phyloP scores from a whole-genome alignment of 2,888 invertebrate genomes.

The Galeruca laticollis region DNA sequence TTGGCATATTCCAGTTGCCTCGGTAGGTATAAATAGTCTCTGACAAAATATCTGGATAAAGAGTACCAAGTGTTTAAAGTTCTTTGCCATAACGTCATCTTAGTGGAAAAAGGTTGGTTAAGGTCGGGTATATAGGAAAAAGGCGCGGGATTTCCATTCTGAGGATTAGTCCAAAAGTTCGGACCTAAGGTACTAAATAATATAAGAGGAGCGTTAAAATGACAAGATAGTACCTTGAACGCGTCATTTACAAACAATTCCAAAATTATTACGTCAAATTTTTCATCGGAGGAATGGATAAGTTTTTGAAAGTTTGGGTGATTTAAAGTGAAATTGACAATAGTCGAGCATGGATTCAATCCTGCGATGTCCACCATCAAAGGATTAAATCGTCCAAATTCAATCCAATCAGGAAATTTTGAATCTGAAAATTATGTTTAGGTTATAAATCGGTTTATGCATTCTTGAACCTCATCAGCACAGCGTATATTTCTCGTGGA shows the following conservation, averaged over 20 bases:
- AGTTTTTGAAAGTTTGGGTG: slow-evolving; percentile 18
- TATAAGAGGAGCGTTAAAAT: slow-evolving; percentile 62
- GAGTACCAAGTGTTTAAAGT: neutral
- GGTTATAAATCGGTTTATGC: neutral
- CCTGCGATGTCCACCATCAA: neutral
- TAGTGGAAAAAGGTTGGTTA: slow-evolving; percentile 61
- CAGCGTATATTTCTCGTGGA: neutral
- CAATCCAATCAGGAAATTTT: neutral
- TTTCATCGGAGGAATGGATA: slow-evolving; percentile 44
- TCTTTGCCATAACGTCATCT: slow-evolving; percentile 69
- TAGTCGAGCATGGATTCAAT: neutral
- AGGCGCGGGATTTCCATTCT: slow-evolving; percentile 67
- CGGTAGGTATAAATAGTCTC: neutral
- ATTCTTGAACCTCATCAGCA: neutral
- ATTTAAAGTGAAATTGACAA: slow-evolving; percentile 11
- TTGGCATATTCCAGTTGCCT: slow-evolving; percentile 46
- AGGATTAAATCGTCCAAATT: neutral
- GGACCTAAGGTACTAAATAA: slow-evolving; percentile 65
- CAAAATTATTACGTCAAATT: slow-evolving; percentile 65
- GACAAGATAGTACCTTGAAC: slow-evolving; percentile 61
- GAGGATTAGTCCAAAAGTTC: slow-evolving; percentile 60
- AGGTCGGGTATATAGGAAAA: slow-evolving; percentile 69
- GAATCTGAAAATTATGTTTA: neutral
- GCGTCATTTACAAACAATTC: slow-evolving; percentile 70
- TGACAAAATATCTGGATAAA: neutral